These are phyloP conservation scores for Lutjanus campechanus DNA, from an alignment of 2,797 vertebrate species.

Conservation along the genomic window DNA sequence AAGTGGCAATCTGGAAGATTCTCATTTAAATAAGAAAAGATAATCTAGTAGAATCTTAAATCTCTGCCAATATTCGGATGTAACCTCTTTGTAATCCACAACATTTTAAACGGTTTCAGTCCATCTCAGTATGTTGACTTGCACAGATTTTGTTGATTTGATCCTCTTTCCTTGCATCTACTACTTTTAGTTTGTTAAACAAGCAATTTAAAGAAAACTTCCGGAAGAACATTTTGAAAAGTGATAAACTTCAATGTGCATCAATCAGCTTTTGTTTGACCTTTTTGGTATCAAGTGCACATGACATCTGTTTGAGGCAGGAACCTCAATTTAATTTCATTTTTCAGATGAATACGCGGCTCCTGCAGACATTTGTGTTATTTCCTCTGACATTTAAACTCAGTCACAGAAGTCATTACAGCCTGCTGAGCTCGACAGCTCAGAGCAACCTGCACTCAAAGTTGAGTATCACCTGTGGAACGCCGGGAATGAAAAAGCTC, in stretches of 20 bases:
- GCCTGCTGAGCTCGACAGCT: constrained; percentile 2
- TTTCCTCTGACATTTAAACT: constrained; percentile 39
- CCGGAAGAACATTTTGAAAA: background rate
- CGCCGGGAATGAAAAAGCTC: background rate
- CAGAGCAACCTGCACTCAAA: background rate
- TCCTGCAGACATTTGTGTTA: constrained; percentile 22
- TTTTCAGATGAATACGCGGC: constrained; percentile 20
- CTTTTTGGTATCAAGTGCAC: background rate
- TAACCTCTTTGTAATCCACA: no score
- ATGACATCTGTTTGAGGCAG: background rate
- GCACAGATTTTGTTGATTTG: no score
- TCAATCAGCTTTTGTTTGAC: background rate
- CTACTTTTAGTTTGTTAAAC: background rate
- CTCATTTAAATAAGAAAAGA: no score
- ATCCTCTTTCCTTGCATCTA: no score
- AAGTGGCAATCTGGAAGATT: no score
- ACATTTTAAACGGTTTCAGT: no score
- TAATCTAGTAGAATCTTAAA: no score
- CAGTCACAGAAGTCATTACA: constrained; percentile 26
- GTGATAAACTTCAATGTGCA: background rate
- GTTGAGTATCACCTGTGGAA: background rate
- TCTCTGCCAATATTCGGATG: no score
- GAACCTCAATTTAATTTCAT: constrained; percentile 9
- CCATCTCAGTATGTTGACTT: no score
- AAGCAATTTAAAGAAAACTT: background rate